Percentiles rank a stretch among this genome's conserved stretches.
Evolutionary conservation across 2,888 invertebrate species (phyloP).

Genomic region (Dasypolia templi): DNA sequence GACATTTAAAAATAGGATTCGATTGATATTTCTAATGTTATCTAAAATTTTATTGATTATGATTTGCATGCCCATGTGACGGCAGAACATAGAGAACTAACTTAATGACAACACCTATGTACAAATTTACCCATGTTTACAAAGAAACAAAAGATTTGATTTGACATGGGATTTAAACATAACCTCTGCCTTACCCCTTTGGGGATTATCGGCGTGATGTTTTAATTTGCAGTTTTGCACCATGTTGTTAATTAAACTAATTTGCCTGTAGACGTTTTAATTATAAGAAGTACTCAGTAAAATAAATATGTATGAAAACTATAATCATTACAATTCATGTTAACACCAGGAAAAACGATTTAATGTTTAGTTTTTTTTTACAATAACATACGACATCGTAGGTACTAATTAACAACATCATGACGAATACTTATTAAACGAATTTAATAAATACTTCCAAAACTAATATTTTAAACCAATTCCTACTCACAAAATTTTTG

Average conservation of each 20-base stretch:
- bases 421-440: background rate
- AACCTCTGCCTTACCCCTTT: background rate
- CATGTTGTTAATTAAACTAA: background rate
- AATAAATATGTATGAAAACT: background rate
- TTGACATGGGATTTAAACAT: no score
- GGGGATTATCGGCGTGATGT: background rate
- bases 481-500: no score
- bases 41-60: no score
- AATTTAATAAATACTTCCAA: background rate
- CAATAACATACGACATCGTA: background rate
- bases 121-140: no score
- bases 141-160: no score
- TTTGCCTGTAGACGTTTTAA: background rate
- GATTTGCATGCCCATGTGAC: no score
- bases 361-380: background rate
- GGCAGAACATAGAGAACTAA: no score
- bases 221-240: background rate
- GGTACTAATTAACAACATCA: background rate
- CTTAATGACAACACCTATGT: no score
- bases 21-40: no score
- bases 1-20: no score
- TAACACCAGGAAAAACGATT: background rate
- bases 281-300: background rate
- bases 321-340: background rate
- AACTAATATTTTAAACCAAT: background rate